These are phyloP conservation scores for Dynastes tityus DNA, from an alignment of 2,888 invertebrate species.

Conservation along the genomic window DNA sequence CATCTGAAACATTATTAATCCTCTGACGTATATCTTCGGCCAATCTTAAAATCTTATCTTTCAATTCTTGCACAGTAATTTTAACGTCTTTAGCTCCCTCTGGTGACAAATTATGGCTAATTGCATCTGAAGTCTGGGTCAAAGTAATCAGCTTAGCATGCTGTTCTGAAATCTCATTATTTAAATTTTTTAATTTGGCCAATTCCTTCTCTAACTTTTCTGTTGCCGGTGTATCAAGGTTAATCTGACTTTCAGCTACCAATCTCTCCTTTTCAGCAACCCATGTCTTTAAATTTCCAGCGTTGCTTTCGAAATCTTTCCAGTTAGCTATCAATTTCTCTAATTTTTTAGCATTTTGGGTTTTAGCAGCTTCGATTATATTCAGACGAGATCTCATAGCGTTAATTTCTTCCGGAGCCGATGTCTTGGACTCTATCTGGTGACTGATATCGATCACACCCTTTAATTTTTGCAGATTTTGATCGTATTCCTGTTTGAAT, in stretches of 20 bases:
- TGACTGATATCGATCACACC: slow-evolving; percentile 83
- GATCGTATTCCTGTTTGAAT: slow-evolving; percentile 85
- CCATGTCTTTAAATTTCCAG: slow-evolving; percentile 86
- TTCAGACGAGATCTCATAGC: slow-evolving; percentile 88
- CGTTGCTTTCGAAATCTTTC: slow-evolving; percentile 86
- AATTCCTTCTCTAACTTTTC: slow-evolving; percentile 85
- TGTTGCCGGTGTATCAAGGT: slow-evolving; percentile 80
- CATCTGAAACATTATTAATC: slow-evolving; percentile 87
- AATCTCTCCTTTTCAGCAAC: slow-evolving; percentile 78
- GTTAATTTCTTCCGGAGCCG: slow-evolving; percentile 88
- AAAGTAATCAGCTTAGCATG: slow-evolving; percentile 87
- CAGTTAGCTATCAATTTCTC: slow-evolving; percentile 86
- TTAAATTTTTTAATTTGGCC: slow-evolving; percentile 83
- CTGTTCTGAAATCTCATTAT: slow-evolving; percentile 89
- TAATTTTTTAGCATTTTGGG: slow-evolving; percentile 84
- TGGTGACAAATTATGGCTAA: slow-evolving; percentile 83
- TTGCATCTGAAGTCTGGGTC: slow-evolving; percentile 85
- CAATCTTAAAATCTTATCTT: slow-evolving; percentile 81
- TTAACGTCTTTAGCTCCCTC: slow-evolving; percentile 84
- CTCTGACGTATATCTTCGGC: slow-evolving; percentile 84
- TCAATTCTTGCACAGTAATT: slow-evolving; percentile 82
- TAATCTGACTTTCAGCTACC: slow-evolving; percentile 74
- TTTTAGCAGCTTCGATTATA: slow-evolving; percentile 85
- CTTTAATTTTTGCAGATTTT: slow-evolving; percentile 83
- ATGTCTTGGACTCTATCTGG: slow-evolving; percentile 82